Percentiles rank a stretch among this genome's conserved stretches.
Conservation (phyloP, 2,113 vertebrate genomes). For the Nycticebus coucang region DNA sequence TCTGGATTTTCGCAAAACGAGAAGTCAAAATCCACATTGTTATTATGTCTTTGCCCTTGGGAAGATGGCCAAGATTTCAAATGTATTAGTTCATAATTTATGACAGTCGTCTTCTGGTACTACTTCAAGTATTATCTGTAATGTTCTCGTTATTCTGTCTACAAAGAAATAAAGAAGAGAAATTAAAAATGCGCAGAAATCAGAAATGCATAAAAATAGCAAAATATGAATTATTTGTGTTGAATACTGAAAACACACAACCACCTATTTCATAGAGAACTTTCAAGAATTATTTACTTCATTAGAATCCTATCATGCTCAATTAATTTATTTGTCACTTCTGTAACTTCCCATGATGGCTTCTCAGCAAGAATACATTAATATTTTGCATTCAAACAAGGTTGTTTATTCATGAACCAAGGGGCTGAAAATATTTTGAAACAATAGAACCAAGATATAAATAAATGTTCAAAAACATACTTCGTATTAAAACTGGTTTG, state of each 20-base stretch:
- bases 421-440: conserved; percentile 29
- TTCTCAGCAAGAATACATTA: conserved; percentile 57
- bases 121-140: conserved; percentile 95
- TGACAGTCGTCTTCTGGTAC: conserved; percentile 88
- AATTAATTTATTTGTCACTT: conserved; percentile 54
- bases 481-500: conserved; percentile 31
- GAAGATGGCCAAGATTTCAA: conserved; percentile 44
- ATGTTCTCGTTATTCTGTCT: conserved; percentile 88
- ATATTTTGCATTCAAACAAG: conserved; percentile 59
- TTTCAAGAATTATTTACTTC: conserved; percentile 21
- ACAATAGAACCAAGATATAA: conserved; percentile 36
- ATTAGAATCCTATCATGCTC: conserved; percentile 52
- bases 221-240: conserved; percentile 44
- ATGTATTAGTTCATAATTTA: conserved; percentile 77
- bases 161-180: conserved; percentile 78
- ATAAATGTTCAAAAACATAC: conserved; percentile 50
- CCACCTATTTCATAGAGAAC: background rate
- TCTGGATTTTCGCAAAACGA: conserved; percentile 48
- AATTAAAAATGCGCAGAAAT: conserved; percentile 51
- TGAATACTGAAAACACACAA: conserved; percentile 5
- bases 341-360: conserved; percentile 26
- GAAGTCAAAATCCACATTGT: background rate
- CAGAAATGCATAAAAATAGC: conserved; percentile 16
- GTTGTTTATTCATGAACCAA: conserved; percentile 49
- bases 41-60: conserved; percentile 17